Base-by-base conservation (phyloP, 2,113 vertebrate genomes). In the Alligator mississippiensis region DNA sequence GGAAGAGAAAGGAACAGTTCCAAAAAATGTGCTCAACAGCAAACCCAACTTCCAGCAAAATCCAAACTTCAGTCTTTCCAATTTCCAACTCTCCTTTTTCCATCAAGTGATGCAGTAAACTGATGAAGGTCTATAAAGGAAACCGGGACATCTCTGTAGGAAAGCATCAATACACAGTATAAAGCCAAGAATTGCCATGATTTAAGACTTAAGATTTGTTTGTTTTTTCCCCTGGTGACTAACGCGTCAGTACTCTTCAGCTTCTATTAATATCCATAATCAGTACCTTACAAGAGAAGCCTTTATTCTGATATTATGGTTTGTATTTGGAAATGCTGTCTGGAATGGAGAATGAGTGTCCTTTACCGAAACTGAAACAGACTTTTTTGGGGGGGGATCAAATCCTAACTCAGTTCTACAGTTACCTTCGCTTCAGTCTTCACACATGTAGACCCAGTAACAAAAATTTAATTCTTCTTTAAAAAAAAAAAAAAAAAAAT, bases 391-490 rank as follows among this genome's bases (percentile, higher is more conserved):
- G 95, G 96, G 95, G 97, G 95, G 94, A 95, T 97, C 96, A 87
- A 87, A 95, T 97, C 95, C 96, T 97, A 98, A 98, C 98, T 97
- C 92, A 97, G 97, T 98, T 98, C 97, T 95, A 93, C 97, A 97
- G 97, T 96, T 97, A 97, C 96, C 91, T 98, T 98, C 98, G 97
- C 97, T 98, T 97, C 97, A 98, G 96, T 97, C 97, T 97, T 98
- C 97, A 98, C 97, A 91, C 77, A 97, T 66, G 95, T 96, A 98
- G 98, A 98, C 98, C 98, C 97, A 98, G 97, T 98, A 98, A 98
- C 94, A 97, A 96, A 97, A 97, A 97, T 99, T 47, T 99, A 98
- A 98, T 98, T 98, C 98, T 98, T 98, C 97, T 98, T 98, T 89
- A 77, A 86, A 80, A 64, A 34, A 34, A 34, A 34, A 34, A 34